Base-by-base conservation (phyloP, 2,888 invertebrate genomes). In the Malacosoma neustria region DNA sequence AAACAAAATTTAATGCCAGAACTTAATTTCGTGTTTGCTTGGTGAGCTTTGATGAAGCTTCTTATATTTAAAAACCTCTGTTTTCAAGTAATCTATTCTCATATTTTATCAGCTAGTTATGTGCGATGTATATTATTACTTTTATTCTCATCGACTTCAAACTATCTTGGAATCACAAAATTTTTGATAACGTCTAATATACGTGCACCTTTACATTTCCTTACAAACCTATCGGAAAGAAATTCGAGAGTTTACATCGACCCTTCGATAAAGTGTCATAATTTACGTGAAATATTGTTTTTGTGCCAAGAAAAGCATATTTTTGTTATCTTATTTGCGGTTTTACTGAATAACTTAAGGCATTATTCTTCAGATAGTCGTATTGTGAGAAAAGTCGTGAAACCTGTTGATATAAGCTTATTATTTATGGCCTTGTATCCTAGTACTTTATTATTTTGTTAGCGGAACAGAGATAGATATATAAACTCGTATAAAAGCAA, bases 211-310 rank as follows among this genome's bases (percentile, higher is more conserved):
- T 71, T 69, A 70, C 72, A 74, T 72, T 71, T 67, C 61, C 68
- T 72, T 54, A 66, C 64, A 66, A 70, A 67, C 66, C 72, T 59
- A 72, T 69, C 61, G 55, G 45, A 50, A 54, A 54, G 51, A 73
- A 76, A 64, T 79, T 75, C 48, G 66, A 72, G 77, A 79, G 79
- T 76, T 75, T 74, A 67, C 56, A 65, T 63, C 59, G 70, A 71
- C 74, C 76, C 71, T 71, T 72, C 76, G 71, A 72, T 71, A 75
- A 73, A 74, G 67, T 76, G 79, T 72, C 76, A 74, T 75, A 74
- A 75, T 77, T 73, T 72, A 65, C 52, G 61, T 76, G 70, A 79
- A 68, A 72, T 73, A 75, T 72, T 72, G 70, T 74, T 70, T 70
- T 60, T 61, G 57, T 63, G 57, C 49, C 46, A 47, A 58, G 49